Evolutionary conservation across 2,113 vertebrate genomes (phyloP), one percentile per base, ranked within the genome.

Genomic region (Ophiodon elongatus): DNA sequence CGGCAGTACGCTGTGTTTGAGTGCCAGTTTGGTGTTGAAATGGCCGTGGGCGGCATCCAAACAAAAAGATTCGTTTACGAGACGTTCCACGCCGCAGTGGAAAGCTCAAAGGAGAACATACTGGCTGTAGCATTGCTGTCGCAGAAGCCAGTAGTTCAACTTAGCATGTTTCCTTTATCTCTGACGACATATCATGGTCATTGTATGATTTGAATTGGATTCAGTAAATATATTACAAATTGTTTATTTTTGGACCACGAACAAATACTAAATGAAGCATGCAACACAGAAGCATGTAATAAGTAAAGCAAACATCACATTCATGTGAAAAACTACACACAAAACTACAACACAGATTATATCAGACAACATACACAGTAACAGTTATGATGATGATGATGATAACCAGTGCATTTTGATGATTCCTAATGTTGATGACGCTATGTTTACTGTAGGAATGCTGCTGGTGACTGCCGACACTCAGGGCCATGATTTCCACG

Each of bases 391-490:
- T 33, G 15, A 33, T 33, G 31, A 62, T 33, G 8, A n/a, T 57
- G n/a, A 35, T 52, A 11, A 35, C 7, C 39, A 23, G 31, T 25
- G 37, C 1, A 14, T 67, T 31, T 27, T 25, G 37, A 73, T 0
- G 67, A 29, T 2, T 74, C 10, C 47, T 78, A 27, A 73, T 67
- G 43, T 41, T 56, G 27, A 56, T 39, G 41, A 54, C 3, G 62
- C 23, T 39, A 4, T 74, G 64, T 80, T 54, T 27, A 0, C 70
- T 85, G 35, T 84, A 99, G 98, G 98, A 84, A 99, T 99, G 97
- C 94, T 99, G 90, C 95, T 99, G 90, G 98, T 99, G 83, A 99
- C 98, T 27, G 97, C 98, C 21, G 98, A 99, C 89, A 97, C 96
- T 0, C 92, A 97, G 91, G 98, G 98, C 89, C 98, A 99, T 2